Percentiles rank a stretch among this genome's conserved stretches.
phyloP scores from a whole-genome alignment of 2,113 vertebrate species.

The Vimba vimba region DNA sequence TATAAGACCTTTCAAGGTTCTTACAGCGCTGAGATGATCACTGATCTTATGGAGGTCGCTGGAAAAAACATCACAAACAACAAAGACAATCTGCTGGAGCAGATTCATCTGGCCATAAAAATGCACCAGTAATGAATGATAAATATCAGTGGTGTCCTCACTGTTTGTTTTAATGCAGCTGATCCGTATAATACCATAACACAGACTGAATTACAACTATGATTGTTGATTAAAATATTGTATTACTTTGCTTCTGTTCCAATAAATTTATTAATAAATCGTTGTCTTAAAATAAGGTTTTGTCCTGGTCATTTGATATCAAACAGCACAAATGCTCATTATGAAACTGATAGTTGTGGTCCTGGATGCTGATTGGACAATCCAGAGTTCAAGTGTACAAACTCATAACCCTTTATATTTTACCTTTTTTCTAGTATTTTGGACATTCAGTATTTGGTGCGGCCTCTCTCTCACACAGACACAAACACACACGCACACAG shows the following conservation, averaged over 20 bases:
- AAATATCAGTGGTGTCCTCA: too few species aligned
- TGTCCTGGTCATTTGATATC: background rate
- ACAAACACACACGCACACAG: too few species aligned
- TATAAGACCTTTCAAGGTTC: background rate
- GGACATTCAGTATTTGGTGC: too few species aligned
- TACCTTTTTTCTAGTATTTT: too few species aligned
- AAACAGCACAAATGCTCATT: background rate
- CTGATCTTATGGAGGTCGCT: conserved; percentile 10
- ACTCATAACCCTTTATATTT: too few species aligned
- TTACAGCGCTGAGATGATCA: conserved; percentile 1
- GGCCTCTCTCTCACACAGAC: too few species aligned
- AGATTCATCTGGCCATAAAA: background rate
- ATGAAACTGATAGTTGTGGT: background rate
- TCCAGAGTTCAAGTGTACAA: background rate
- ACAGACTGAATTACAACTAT: background rate
- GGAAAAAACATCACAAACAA: conserved; percentile 33
- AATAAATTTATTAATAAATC: background rate
- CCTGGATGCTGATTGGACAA: background rate
- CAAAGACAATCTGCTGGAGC: conserved; percentile 21
- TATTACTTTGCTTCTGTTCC: background rate
- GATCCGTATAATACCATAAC: background rate
- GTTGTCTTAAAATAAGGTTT: background rate
- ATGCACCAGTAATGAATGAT: too few species aligned
- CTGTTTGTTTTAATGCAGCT: too few species aligned
- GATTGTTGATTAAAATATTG: background rate